A percentile compares a stretch with the other conserved stretches of the same genome.
Evolutionary conservation across 2,888 invertebrate species (phyloP).

Genomic region (Apeira syringaria): DNA sequence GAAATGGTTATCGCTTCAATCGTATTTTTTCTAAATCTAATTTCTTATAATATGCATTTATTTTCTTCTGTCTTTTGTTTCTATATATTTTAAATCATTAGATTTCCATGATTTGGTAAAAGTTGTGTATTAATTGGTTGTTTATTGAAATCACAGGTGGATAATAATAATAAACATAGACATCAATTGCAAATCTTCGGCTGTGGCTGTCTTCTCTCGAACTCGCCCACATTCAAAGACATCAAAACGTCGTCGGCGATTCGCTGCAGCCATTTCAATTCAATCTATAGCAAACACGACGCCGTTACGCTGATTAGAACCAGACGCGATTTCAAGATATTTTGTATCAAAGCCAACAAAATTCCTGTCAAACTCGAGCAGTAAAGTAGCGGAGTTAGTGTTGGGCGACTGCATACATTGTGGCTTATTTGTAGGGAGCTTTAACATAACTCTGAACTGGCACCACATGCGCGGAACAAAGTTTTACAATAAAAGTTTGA

Average conservation of each 20-base stretch:
- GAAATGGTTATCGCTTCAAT: too few species aligned
- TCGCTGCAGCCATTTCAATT: constrained; percentile 10
- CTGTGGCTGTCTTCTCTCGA: constrained; percentile 10
- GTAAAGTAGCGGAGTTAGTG: constrained; percentile 31
- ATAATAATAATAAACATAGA: constrained; percentile 1
- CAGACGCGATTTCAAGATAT: constrained; percentile 25
- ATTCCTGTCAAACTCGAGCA: constrained; percentile 23
- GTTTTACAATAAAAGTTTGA: constrained; percentile 35
- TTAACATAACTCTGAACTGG: constrained; percentile 23
- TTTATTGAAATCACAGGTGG: not conserved
- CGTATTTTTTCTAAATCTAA: too few species aligned
- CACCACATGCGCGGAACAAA: constrained; percentile 31
- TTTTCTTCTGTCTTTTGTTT: too few species aligned
- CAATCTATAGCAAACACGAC: constrained; percentile 20
- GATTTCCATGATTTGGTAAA: too few species aligned
- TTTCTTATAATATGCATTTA: too few species aligned
- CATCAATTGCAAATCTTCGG: constrained; percentile 6
- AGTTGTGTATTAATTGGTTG: too few species aligned
- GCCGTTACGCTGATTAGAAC: constrained; percentile 28
- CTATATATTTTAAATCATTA: too few species aligned
- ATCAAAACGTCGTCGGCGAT: constrained; percentile 18
- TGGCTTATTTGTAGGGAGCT: constrained; percentile 32
- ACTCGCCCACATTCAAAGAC: constrained; percentile 14
- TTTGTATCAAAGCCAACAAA: constrained; percentile 29
- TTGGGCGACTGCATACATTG: constrained; percentile 33